Evolutionary conservation across 2,888 invertebrate genomes (phyloP), one percentile per base, ranked within the genome.

Genomic region (Branchellion lobata): DNA sequence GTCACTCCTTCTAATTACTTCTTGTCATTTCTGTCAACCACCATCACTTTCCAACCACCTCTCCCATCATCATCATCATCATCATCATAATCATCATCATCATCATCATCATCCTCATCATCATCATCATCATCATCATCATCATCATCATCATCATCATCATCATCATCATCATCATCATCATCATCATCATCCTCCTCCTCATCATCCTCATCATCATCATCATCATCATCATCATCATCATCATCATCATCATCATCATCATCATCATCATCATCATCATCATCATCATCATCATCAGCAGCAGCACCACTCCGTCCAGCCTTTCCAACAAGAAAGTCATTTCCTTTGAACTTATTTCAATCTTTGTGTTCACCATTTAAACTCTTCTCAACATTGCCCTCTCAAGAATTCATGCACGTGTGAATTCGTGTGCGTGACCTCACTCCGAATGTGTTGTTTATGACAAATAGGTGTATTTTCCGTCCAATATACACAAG

Each of bases 181-280:
- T 72, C 33, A 72, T 3, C 72, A 36, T 72, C 72, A 8, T 72
- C 36, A 47, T 72, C 72, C 29, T 72, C 72, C 21, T 73, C 73
- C 33, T 73, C 40, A 73, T 73, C 73, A 47, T 8, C 73, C 1
- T 40, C 73, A 40, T 21, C 47, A 24, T 2, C 24, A 24, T 73
- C 73, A 73, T 40, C 51, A 47, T 51, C 51, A 75, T 75, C 51
- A 51, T 75, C 51, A 75, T 75, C 33, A 72, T 72, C 73, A 73
- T 73, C 73, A 24, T 73, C 40, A 73, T 40, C 47, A n/a, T 1
- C 8, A 73, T 1, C 73, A 40, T 1, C 73, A 73, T 36, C 40
- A 1, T 77, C 77, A 77, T 76, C 76, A 0, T 31, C 76, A 76
- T 76, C 57, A 31, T 61, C 77, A 14, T 31, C 36, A 75, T 72